Conservation (phyloP, 2,113 vertebrate genomes). For the Oncorhynchus mykiss region DNA sequence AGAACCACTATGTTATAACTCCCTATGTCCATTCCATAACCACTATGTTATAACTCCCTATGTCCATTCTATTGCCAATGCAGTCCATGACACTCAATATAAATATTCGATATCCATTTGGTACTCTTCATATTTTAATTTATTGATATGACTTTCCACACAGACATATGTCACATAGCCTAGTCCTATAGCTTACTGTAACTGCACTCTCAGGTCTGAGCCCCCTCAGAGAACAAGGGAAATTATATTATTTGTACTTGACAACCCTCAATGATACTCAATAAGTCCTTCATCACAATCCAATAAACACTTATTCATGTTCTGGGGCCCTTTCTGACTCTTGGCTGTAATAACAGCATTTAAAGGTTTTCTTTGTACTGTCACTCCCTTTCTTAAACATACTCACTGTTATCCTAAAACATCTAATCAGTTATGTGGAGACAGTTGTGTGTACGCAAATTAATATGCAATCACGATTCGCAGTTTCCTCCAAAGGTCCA, state of each 20-base stretch:
- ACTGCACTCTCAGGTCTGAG: background rate
- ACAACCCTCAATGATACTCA: constrained; percentile 7
- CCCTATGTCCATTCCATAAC: no score
- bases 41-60: no score
- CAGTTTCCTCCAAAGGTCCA: constrained; percentile 26
- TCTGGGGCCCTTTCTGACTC: constrained; percentile 24
- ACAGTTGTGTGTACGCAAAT: constrained; percentile 17
- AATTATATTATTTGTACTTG: constrained; percentile 13
- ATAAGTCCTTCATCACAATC: constrained; percentile 11
- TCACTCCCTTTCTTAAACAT: constrained; percentile 19
- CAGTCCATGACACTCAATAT: background rate
- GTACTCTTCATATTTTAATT: background rate
- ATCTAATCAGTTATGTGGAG: constrained; percentile 37
- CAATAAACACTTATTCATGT: constrained; percentile 12
- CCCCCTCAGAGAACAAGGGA: constrained; percentile 15
- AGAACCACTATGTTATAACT: no score
- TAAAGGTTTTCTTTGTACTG: constrained; percentile 38
- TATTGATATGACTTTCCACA: background rate
- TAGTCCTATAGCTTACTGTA: constrained; percentile 12
- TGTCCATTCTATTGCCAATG: no score
- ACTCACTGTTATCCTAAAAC: constrained; percentile 33
- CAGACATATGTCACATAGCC: constrained; percentile 25
- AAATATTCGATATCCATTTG: background rate
- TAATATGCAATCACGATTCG: constrained; percentile 35
- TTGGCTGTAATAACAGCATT: constrained; percentile 32